Evolutionary conservation across 1,140 invertebrate genomes (phyloP).

Genomic region (Drosophila ironensis): DNA sequence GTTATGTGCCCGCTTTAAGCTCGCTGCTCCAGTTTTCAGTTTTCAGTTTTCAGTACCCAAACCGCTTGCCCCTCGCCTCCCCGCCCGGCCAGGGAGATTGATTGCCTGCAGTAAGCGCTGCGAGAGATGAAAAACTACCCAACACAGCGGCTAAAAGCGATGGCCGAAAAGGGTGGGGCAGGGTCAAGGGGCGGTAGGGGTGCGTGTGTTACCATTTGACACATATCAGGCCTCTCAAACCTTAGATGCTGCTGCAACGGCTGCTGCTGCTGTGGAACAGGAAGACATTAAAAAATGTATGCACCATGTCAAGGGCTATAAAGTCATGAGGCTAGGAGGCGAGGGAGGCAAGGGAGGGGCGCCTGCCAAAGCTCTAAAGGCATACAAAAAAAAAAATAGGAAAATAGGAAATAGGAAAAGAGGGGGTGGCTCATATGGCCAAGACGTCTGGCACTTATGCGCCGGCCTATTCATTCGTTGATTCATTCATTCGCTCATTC

Average conservation of each 20-base stretch:
- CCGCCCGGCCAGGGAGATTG: constrained; percentile 34
- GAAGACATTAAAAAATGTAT: constrained; percentile 70
- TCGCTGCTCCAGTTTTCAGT: neutral
- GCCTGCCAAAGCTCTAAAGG: too few relatives aligned
- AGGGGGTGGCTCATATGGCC: too few relatives aligned
- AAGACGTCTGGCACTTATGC: constrained; percentile 22
- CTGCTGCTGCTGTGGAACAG: constrained; percentile 27
- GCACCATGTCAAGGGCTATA: constrained; percentile 35
- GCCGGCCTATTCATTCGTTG: constrained; percentile 4
- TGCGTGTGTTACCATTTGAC: constrained; percentile 41
- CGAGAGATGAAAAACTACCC: constrained; percentile 56
- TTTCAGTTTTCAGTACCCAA: neutral
- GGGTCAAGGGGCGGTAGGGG: neutral
- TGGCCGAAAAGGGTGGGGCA: neutral
- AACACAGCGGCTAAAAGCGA: constrained; percentile 30
- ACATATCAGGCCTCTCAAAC: constrained; percentile 45
- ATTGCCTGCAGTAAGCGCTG: constrained; percentile 63
- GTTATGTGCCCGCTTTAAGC: neutral
- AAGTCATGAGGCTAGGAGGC: too few relatives aligned
- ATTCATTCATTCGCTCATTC: constrained; percentile 26
- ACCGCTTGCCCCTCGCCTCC: neutral
- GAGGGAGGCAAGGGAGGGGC: neutral
- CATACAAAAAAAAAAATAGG: too few relatives aligned
- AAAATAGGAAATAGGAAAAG: too few relatives aligned
- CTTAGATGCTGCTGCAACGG: constrained; percentile 9